phyloP scores from a whole-genome alignment of 1,140 invertebrate species.

The Nixonia krombeini region DNA sequence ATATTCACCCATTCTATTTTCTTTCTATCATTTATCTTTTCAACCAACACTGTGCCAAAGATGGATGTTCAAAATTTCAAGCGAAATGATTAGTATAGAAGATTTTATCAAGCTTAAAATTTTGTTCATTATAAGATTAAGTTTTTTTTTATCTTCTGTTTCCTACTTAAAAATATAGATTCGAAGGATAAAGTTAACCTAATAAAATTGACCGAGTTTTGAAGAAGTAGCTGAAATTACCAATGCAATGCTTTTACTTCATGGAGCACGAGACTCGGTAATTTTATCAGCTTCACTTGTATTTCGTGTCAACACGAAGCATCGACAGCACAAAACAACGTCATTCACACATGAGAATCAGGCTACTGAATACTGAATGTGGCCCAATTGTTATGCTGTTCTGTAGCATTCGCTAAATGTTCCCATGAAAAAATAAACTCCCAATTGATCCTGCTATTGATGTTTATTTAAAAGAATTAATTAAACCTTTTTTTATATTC shows the following conservation, averaged over 20 bases:
- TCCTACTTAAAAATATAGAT: constrained; percentile 3
- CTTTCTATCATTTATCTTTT: constrained; percentile 1
- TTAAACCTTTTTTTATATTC: too few species aligned
- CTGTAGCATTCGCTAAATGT: too few species aligned
- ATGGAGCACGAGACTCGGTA: too few species aligned
- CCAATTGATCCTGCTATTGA: too few species aligned
- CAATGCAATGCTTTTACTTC: neutral
- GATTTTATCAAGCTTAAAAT: constrained; percentile 43
- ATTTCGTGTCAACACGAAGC: neutral
- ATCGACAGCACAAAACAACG: neutral
- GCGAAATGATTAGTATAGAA: constrained; percentile 41
- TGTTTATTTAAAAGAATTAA: too few species aligned
- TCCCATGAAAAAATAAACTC: too few species aligned
- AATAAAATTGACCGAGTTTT: neutral
- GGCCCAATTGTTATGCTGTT: too few species aligned
- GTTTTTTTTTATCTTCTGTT: constrained; percentile 18
- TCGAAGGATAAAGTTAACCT: neutral
- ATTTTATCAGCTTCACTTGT: neutral
- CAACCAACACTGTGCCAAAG: constrained; percentile 61
- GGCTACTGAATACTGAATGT: too few species aligned
- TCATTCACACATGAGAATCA: too few species aligned
- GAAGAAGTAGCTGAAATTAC: neutral
- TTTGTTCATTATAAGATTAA: constrained; percentile 48
- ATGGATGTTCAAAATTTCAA: constrained; percentile 65
- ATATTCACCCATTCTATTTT: constrained; percentile 16